Evolutionary conservation across 1,140 invertebrate genomes (phyloP), one percentile per base, ranked within the genome.

Genomic region (Apis dorsata): DNA sequence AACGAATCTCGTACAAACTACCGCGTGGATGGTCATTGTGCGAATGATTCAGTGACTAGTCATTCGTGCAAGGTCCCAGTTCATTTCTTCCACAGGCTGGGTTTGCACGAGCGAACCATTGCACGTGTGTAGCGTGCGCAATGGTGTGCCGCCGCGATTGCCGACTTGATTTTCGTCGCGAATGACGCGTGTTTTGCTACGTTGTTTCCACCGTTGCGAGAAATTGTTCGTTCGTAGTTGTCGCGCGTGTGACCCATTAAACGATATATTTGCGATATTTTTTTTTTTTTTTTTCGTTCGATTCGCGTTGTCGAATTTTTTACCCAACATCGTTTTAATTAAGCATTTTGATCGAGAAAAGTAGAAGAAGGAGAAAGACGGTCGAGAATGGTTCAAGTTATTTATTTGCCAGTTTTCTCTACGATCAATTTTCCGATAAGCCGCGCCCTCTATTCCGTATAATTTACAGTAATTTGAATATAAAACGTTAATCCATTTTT

Each of bases 41-140:
- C 84, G 81, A 87, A 87, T 89, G 83, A 89, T 87, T 89, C 87
- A 87, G 71, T 79, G 83, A 80, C 79, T 72, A 87, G 85, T 86
- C 87, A 81, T 62, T 86, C 81, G 88, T 75, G 71, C 86, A 75
- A 86, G 86, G 83, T 84, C 75, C 34, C 81, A 34, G 62, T 70
- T 80, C 66, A 44, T 84, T 84, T 86, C 81, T 80, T 62, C n/a
- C 70, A 60, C n/a, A 15, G n/a, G 49, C 5, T n/a, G 63, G 53
- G 63, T 53, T 76, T 51, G 44, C 49, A 60, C 63, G 34, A 17
- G 57, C 11, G 75, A 49, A 7, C 4, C 19, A 5, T n/a, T 28
- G 15, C 53, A n/a, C 53, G n/a, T 74, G 44, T 84, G 57, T 10
- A 24, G 49, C n/a, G 71, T 24, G 51, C 55, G 68, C 59, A 66